Evolutionary conservation across 1,140 invertebrate genomes (phyloP), one percentile per base, ranked within the genome.

Genomic region (Elymnias hypermnestra): DNA sequence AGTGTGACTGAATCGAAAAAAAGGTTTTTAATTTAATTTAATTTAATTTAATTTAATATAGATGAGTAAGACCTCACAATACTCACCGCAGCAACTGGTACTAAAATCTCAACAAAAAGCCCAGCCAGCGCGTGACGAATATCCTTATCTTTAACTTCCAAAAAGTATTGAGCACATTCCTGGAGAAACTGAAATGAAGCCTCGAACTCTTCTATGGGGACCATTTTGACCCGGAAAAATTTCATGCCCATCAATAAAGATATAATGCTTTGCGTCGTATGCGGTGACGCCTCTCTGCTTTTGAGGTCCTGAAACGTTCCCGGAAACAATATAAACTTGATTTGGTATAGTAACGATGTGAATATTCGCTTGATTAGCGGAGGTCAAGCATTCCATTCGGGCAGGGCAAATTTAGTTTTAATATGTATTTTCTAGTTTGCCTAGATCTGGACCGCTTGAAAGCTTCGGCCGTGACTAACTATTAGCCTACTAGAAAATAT

Each of bases 221-320:
- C 98, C 96, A 99, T 99, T 72, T 87, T 89, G 5, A 89, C 87
- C 3, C 98, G 89, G 79, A 99, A 99, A 87, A 99, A 99, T 88
- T 99, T 99, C 95, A 99, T 99, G 42, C 98, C 98, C 97, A 99
- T 99, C 6, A 99, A 83, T 18, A 99, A 88, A 18, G 96, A 97
- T 54, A 99, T 99, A 48, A 99, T 98, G 70, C 94, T 95, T 64
- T 99, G 97, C 0, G 95, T 97, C 8, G 93, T 96, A 62, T 94
- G 91, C 0, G 95, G 92, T 12, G 93, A 95, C 4, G 94, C 93
- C 72, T 99, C 97, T 67, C 58, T 98, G 82, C 85, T 98, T 56
- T 87, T 87, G n/a, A 86, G 52, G 23, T 87, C 86, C 86, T 87
- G 46, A 12, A 29, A 13, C 10, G 3, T 9, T 15, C 6, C 2